Evolutionary conservation across 2,113 vertebrate genomes (phyloP).

Genomic region (Empidonax traillii): DNA sequence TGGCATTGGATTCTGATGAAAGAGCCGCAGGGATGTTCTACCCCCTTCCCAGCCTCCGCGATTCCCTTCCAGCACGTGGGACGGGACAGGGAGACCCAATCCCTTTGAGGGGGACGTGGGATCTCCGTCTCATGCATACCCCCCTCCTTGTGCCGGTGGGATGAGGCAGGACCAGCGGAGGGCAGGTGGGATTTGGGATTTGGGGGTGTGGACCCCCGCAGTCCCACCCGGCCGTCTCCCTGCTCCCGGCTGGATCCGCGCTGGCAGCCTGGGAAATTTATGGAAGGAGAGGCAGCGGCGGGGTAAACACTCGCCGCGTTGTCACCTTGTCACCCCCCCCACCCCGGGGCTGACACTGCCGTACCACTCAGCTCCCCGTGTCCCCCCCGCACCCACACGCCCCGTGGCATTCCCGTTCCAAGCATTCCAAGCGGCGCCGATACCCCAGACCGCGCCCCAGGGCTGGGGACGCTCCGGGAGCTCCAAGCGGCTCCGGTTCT

Average conservation of each 20-base stretch:
- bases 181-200: background rate
- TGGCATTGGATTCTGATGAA: background rate
- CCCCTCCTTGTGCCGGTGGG: background rate
- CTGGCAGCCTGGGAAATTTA: background rate
- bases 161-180: background rate
- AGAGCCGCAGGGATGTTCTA: background rate
- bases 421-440: background rate
- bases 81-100: background rate
- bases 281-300: background rate
- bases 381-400: background rate
- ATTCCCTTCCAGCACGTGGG: background rate
- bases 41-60: background rate
- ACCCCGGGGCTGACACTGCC: background rate
- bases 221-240: background rate
- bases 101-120: background rate
- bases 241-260: background rate
- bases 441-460: background rate
- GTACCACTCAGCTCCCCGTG: background rate
- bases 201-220: background rate
- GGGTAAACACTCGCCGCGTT: background rate
- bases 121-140: rapidly evolving
- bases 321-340: background rate
- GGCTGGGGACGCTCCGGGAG: background rate
- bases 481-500: background rate
- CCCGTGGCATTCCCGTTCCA: rapidly evolving